Conservation (phyloP, 2,888 invertebrate genomes). For the Pelosia muscerda region DNA sequence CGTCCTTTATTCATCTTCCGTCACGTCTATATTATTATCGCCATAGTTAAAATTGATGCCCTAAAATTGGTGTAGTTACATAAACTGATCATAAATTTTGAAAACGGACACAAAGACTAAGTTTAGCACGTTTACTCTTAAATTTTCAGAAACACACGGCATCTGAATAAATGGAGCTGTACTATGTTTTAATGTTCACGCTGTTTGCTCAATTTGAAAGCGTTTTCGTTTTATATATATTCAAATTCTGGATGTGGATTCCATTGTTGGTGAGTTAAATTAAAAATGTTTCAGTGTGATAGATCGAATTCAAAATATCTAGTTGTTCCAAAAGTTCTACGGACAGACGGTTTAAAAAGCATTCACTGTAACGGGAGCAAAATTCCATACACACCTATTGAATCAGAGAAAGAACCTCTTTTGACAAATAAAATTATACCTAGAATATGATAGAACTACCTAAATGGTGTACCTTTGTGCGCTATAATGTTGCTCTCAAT, state of each 20-base stretch:
- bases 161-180: constrained; percentile 54
- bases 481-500: too few relatives aligned
- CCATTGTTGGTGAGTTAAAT: too few relatives aligned
- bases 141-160: constrained; percentile 60
- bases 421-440: too few relatives aligned
- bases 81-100: constrained; percentile 49
- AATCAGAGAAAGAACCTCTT: too few relatives aligned
- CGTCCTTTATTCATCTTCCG: neutral
- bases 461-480: too few relatives aligned
- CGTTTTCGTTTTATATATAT: neutral
- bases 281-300: neutral
- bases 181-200: constrained; percentile 17
- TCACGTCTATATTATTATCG: neutral
- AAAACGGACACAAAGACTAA: constrained; percentile 49
- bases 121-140: constrained; percentile 51
- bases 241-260: neutral
- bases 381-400: too few relatives aligned
- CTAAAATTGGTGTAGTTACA: constrained; percentile 42
- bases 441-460: too few relatives aligned
- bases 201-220: neutral
- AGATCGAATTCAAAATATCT: neutral
- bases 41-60: neutral
- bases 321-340: too few relatives aligned
- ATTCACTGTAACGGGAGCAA: too few relatives aligned
- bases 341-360: too few relatives aligned